Evolutionary conservation across 2,888 invertebrate genomes (phyloP), one percentile per base, ranked within the genome.

Genomic region (Perizoma affinitatum): DNA sequence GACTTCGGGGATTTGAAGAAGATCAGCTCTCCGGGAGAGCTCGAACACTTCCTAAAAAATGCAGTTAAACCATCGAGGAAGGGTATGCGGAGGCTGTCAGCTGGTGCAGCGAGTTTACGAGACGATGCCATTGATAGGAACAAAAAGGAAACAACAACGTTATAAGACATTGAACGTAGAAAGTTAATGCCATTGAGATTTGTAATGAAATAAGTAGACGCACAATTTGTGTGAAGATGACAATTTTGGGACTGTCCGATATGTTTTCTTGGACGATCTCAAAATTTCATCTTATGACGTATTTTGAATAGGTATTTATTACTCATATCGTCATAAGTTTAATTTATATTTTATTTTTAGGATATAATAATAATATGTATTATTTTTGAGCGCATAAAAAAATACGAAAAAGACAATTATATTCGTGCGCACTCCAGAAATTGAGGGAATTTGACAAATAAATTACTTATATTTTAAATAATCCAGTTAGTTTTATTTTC

Each of bases 171-270:
- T 63, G 57, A 10, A 45, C 0, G 1, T 55, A 63, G 50, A 54
- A 57, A 65, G 63, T 54, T 64, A 67, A 55, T 66, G 52, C 63
- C 61, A 65, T 66, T 64, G 62, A 71, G 69, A 66, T 68, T 70
- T 61, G 22, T 59, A 52, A 53, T 52, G 63, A 45, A 10, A 46
- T 54, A 55, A 50, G 58, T 63, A 58, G 46, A 46, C 60, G 53
- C 57, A 60, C 49, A 58, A 61, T 48, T 40, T 5, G 45, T 54
- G 41, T 46, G 55, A 60, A 58, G 47, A 34, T 33, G 56, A 65
- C 35, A 57, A 65, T 91, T 90, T 91, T 89, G 92, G 80, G 84
- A 84, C 78, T 85, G 89, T 87, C 92, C 74, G 90, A 92, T 86
- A 78, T 65, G 46, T 69, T 67, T 70, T 83, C 92, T 92, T 90